Evolutionary conservation across 1,140 invertebrate species (phyloP), one percentile per base, ranked within the genome.

Genomic region (Phocides pigmalion): DNA sequence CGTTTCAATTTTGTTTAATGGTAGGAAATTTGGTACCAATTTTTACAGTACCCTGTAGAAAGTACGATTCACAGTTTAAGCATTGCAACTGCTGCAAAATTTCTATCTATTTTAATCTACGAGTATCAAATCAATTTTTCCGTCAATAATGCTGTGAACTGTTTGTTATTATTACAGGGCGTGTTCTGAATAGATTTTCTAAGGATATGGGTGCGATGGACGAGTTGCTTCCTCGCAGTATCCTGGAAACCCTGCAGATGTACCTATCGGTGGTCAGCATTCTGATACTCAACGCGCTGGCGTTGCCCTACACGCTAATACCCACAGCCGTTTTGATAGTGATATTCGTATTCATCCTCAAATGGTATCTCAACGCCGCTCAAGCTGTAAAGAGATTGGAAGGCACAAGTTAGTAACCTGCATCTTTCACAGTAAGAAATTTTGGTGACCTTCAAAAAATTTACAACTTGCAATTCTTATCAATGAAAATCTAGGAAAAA

Each of bases 331-430:
- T 97, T 5, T 90, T 98, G 3, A 84, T 93, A 12, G 53, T 94
- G 0, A 69, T 96, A 1, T 97, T 96, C 80, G 84, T 94, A 51
- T 84, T 95, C 16, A 91, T 97, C 25, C 81, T 96, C 58, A 93
- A 90, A 67, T 93, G 97, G 79, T 98, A 97, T 79, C 84, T 98
- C 20, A 91, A 93, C 12, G 96, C 96, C 0, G 96, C 96, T 0
- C 93, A 97, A 74, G 95, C 95, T 80, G 89, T 98, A 0, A 98
- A 98, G 83, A 93, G 97, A 64, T 90, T 98, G 35, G 97, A 98
- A 87, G 96, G 96, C 76, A 95, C 95, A 41, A 94, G 95, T 96
- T 91, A 93, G 89, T 85, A 63, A 41, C n/a, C 25, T 8, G 2
- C 8, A 32, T 32, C 5, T 12, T 4, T 41, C 11, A 41, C 12